Percentiles rank a stretch among this genome's conserved stretches.
These are phyloP conservation scores for Chironomus tentans DNA, from an alignment of 2,888 invertebrate genomes.

Conservation along the genomic window DNA sequence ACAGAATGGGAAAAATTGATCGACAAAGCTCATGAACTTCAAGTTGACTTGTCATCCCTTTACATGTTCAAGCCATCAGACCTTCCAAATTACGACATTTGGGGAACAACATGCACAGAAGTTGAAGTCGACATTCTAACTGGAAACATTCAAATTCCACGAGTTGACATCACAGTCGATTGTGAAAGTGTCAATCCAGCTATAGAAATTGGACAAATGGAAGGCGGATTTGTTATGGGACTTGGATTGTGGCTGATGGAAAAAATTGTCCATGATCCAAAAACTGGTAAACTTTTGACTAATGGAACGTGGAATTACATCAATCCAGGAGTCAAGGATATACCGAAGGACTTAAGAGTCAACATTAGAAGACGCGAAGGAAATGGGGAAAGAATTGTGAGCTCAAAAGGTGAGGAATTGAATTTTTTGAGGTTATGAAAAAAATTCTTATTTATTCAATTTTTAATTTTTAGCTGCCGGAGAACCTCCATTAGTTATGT, in stretches of 20 bases:
- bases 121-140: conserved; percentile 70
- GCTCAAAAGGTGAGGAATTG: conserved; percentile 52
- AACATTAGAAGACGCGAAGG: conserved; percentile 51
- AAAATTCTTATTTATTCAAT: no score
- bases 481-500: conserved; percentile 48
- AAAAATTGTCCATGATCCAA: conserved; percentile 49
- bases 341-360: conserved; percentile 58
- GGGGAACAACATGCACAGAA: conserved; percentile 56
- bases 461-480: conserved; percentile 46
- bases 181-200: conserved; percentile 63
- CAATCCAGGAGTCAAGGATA: conserved; percentile 59
- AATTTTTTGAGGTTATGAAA: no score
- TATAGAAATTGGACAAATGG: conserved; percentile 65
- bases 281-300: conserved; percentile 53
- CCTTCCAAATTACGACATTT: conserved; percentile 52
- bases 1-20: conserved; percentile 52
- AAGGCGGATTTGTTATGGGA: conserved; percentile 66
- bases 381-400: conserved; percentile 53
- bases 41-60: conserved; percentile 52
- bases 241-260: conserved; percentile 63
- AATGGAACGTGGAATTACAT: conserved; percentile 67
- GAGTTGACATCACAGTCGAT: conserved; percentile 64
- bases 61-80: conserved; percentile 49
- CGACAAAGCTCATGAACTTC: conserved; percentile 44
- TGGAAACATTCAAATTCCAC: conserved; percentile 58